A percentile compares a stretch with the other conserved stretches of the same genome.
phyloP scores from a whole-genome alignment of 2,113 vertebrate species.

The Brevimyrus niger region DNA sequence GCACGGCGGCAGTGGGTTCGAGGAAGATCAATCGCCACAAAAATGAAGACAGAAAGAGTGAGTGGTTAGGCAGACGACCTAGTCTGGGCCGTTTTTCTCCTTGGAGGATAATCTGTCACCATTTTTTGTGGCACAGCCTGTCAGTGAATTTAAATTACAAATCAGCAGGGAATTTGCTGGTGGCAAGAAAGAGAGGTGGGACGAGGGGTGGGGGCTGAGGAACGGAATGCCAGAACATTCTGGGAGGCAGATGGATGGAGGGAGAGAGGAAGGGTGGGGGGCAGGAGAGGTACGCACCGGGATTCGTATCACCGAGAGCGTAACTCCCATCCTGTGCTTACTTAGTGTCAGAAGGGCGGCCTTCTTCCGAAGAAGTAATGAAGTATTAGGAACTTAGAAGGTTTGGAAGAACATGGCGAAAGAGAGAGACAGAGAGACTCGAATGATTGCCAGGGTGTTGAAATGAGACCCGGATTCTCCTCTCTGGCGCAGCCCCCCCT shows the following conservation, averaged over 20 bases:
- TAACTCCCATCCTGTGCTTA: not conserved
- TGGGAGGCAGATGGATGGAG: not conserved
- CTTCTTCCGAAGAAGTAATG: not conserved
- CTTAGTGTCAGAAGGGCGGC: not conserved
- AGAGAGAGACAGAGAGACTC: not conserved
- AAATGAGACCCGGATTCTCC: not conserved
- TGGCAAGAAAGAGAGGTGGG: not conserved
- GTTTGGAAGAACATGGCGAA: not conserved
- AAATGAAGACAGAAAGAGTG: conserved; percentile 50
- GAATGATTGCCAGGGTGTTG: not conserved
- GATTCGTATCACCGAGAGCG: not conserved
- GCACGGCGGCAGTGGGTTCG: conserved; percentile 30
- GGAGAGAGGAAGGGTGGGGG: conserved; percentile 1
- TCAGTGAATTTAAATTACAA: conserved; percentile 57
- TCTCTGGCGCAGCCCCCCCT: not conserved
- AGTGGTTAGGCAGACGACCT: conserved; percentile 49
- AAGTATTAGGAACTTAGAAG: not conserved
- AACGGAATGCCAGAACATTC: not conserved
- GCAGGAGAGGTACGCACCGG: not conserved
- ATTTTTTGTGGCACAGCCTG: conserved; percentile 47
- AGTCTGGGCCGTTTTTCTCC: conserved; percentile 54
- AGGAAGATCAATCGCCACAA: conserved; percentile 50
- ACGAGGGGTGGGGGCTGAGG: not conserved
- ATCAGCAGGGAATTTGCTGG: conserved; percentile 40
- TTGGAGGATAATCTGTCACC: conserved; percentile 52